phyloP scores from a whole-genome alignment of 2,888 invertebrate species.

The Nephrotoma guestfalica region DNA sequence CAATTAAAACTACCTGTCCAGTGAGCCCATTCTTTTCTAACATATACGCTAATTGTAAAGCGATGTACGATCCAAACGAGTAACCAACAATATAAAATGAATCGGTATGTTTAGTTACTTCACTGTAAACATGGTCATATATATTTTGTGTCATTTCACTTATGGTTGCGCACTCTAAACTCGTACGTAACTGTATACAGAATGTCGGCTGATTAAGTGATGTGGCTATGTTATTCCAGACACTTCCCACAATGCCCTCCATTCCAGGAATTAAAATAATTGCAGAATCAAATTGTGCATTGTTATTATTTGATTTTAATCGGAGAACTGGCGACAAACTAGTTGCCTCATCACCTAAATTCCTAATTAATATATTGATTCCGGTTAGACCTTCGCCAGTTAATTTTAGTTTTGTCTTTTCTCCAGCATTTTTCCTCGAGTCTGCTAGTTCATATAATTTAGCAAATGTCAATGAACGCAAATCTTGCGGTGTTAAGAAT shows the following conservation, averaged over 20 bases:
- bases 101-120: conserved; percentile 38
- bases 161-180: conserved; percentile 14
- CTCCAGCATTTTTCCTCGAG: conserved; percentile 19
- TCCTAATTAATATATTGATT: conserved; percentile 41
- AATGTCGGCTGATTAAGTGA: conserved; percentile 18
- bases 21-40: conserved; percentile 50
- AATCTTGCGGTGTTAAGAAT: conserved; percentile 71
- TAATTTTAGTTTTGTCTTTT: conserved; percentile 25
- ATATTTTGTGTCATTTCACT: background rate
- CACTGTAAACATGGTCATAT: background rate
- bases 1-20: conserved; percentile 59
- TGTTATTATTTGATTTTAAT: conserved; percentile 31
- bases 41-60: conserved; percentile 57
- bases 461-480: conserved; percentile 60
- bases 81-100: conserved; percentile 73
- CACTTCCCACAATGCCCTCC: conserved; percentile 43
- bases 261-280: conserved; percentile 49
- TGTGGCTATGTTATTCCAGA: conserved; percentile 27
- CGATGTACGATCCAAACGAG: conserved; percentile 71
- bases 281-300: conserved; percentile 16
- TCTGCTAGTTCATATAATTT: conserved; percentile 27
- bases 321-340: conserved; percentile 39
- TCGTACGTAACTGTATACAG: conserved; percentile 22
- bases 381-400: conserved; percentile 27
- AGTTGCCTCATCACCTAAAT: conserved; percentile 44